Evolutionary conservation across 2,888 invertebrate species (phyloP).

Genomic region (Erannis defoliaria): DNA sequence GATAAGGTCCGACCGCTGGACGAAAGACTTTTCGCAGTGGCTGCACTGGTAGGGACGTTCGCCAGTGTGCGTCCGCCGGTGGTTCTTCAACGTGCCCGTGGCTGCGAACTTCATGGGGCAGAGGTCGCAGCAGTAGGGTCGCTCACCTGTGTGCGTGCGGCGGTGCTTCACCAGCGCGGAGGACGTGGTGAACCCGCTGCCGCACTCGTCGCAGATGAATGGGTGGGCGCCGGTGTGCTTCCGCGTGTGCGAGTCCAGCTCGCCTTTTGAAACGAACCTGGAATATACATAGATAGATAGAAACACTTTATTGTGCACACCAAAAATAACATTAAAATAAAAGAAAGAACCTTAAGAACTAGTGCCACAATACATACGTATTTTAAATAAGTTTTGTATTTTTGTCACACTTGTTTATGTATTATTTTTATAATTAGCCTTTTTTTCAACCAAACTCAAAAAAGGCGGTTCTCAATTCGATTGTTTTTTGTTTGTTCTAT

Average conservation of each 20-base stretch:
- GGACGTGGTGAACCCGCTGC: slow-evolving; percentile 86
- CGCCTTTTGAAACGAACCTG: slow-evolving; percentile 84
- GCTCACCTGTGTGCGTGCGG: slow-evolving; percentile 86
- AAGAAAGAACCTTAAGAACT: no score
- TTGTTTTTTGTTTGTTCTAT: no score
- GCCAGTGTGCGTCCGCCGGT: slow-evolving; percentile 85
- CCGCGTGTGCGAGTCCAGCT: slow-evolving; percentile 84
- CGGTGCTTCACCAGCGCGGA: slow-evolving; percentile 86
- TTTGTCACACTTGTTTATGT: no score
- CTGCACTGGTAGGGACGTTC: slow-evolving; percentile 86
- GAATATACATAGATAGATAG: slow-evolving; percentile 7
- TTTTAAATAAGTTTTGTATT: no score
- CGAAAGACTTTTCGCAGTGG: slow-evolving; percentile 85
- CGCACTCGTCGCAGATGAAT: slow-evolving; percentile 85
- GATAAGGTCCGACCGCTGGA: slow-evolving; percentile 86
- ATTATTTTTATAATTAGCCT: no score
- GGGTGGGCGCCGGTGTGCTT: slow-evolving; percentile 88
- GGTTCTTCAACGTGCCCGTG: slow-evolving; percentile 86
- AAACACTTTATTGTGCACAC: no score
- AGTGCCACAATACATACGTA: no score
- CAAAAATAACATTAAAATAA: no score
- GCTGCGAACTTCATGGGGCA: slow-evolving; percentile 86
- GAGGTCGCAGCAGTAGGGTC: slow-evolving; percentile 86
- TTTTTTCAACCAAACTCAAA: no score
- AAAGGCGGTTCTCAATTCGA: no score